Evolutionary conservation across 2,113 vertebrate genomes (phyloP).

Genomic region (Ctenodactylus gundi): DNA sequence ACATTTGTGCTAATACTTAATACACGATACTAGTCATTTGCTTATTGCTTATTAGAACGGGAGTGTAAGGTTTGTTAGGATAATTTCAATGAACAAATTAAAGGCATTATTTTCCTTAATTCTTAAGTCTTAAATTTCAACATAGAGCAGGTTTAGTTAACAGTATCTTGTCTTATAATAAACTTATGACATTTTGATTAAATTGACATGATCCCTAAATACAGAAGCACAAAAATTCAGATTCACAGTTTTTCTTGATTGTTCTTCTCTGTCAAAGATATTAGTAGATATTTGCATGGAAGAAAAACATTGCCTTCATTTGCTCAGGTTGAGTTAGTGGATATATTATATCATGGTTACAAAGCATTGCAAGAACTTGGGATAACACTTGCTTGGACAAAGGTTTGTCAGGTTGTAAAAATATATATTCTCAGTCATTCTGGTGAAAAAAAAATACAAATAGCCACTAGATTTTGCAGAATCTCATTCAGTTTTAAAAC

Average conservation of each 20-base stretch:
- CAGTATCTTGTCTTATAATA: neutral
- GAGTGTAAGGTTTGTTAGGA: neutral
- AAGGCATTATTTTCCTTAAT: slow-evolving; percentile 7
- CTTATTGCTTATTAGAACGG: slow-evolving; percentile 9
- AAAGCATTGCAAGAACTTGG: neutral
- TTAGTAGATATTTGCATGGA: neutral
- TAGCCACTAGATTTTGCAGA: neutral
- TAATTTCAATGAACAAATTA: neutral
- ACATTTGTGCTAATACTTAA: neutral
- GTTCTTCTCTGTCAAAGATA: neutral
- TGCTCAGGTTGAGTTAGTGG: neutral
- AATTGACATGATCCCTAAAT: neutral
- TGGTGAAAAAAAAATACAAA: neutral
- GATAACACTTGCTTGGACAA: neutral
- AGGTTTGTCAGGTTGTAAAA: neutral
- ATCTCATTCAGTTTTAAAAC: neutral
- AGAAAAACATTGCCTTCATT: neutral
- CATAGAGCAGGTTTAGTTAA: neutral
- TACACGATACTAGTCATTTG: neutral
- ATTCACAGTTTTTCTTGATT: slow-evolving; percentile 3
- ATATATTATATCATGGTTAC: slow-evolving; percentile 12
- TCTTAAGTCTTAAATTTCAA: slow-evolving; percentile 28
- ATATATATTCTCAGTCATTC: neutral
- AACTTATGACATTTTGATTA: slow-evolving; percentile 30
- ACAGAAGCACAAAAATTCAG: slow-evolving; percentile 12